These are phyloP conservation scores for Drosophila equinoxialis DNA, from an alignment of 1,140 invertebrate species.

Conservation along the genomic window DNA sequence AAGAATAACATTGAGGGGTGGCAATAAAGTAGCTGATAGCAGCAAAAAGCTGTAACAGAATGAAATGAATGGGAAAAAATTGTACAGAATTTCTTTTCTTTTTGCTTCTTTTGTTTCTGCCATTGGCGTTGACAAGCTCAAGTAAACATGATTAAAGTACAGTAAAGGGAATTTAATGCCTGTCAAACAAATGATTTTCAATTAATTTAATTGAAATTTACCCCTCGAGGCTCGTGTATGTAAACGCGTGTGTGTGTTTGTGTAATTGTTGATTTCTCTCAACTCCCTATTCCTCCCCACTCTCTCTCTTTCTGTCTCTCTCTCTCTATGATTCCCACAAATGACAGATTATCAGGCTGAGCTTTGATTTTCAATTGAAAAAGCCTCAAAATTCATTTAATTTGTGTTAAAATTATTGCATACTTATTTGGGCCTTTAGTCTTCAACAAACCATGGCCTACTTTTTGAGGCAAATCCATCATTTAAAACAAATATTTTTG, in stretches of 20 bases:
- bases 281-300: background rate
- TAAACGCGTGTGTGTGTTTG: background rate
- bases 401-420: conserved; percentile 2
- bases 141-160: conserved; percentile 4
- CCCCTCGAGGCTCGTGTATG: background rate
- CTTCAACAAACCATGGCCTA: background rate
- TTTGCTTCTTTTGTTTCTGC: background rate
- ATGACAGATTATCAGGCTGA: background rate
- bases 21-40: no score
- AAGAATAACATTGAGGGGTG: background rate
- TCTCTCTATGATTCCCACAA: background rate
- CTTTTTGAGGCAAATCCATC: conserved; percentile 7
- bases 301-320: background rate
- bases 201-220: conserved; percentile 67
- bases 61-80: background rate
- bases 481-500: background rate
- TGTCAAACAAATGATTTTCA: conserved; percentile 59
- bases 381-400: background rate
- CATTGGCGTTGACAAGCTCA: conserved; percentile 13
- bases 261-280: background rate
- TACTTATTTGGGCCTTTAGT: background rate
- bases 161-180: conserved; percentile 51
- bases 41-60: background rate
- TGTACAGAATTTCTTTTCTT: background rate
- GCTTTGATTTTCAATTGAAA: conserved; percentile 1